Base-by-base conservation (phyloP, 1,140 invertebrate species). In the Drosophila albomicans region DNA sequence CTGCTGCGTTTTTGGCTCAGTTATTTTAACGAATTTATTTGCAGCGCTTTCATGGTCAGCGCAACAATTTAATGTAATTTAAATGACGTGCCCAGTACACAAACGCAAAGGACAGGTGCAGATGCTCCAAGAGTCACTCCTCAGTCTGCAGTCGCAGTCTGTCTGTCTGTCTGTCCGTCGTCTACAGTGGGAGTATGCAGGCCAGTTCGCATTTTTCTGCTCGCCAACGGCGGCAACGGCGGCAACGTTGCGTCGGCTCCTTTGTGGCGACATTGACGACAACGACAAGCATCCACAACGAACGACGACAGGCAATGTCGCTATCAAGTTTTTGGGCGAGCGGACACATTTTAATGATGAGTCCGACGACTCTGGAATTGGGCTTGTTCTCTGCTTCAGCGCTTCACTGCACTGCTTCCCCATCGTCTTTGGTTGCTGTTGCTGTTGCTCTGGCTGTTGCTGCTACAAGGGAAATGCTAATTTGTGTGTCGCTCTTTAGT, bases 31-130 rank as follows among this genome's bases (percentile, higher is more conserved):
- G 88, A 91, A 91, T 91, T 91, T 91, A 91, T 91, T 91, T 91
- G 88, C 84, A 77, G 76, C 81, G 79, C 88, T 91, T 90, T 82
- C 82, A 87, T 91, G 79, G 81, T 91, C 87, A 87, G 79, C 80
- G 82, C 90, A 91, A 91, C 86, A 91, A 91, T 91, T 91, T 91
- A 91, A 91, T 91, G 90, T 91, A 91, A 91, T 91, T 91, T 91
- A 91, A 91, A 91, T 91, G 90, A 91, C 90, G 89, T 82, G 77
- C 85, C 86, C 85, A 89, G 81, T 72, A 87, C 81, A 66, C 85
- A 88, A 58, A 32, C 59, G 76, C 67, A 67, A 66, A 71, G 72
- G 79, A 81, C 77, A 70, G 79, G 57, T 62, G 48, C 48, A 52
- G 75, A 35, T 71, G 56, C 61, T 43, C 64, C 64, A 63, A 67